Percentiles rank a stretch among this genome's conserved stretches.
These are phyloP conservation scores for Euphydryas editha DNA, from an alignment of 2,888 invertebrate species.

Conservation along the genomic window DNA sequence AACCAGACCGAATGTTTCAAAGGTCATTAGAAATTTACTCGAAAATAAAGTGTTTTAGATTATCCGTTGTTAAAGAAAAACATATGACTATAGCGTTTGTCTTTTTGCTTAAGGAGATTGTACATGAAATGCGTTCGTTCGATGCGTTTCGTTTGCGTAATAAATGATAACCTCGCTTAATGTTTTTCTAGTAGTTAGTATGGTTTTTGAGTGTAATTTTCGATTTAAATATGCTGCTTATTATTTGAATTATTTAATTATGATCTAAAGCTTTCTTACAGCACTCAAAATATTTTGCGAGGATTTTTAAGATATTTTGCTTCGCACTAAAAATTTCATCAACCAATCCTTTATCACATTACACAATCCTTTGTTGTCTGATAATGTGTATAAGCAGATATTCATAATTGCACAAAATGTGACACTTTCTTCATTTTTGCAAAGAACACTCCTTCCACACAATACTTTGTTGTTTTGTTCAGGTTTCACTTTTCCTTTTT, in stretches of 20 bases:
- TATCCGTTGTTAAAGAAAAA: slow-evolving; percentile 40
- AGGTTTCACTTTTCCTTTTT: slow-evolving; percentile 7
- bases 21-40: slow-evolving; percentile 7
- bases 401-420: slow-evolving; percentile 21
- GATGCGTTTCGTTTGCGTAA: slow-evolving; percentile 63
- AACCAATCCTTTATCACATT: slow-evolving; percentile 11
- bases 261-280: slow-evolving; percentile 62
- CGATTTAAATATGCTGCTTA: slow-evolving; percentile 73
- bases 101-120: slow-evolving; percentile 64
- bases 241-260: slow-evolving; percentile 60
- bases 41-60: neutral
- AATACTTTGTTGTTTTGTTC: slow-evolving; percentile 7
- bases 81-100: slow-evolving; percentile 54
- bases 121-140: slow-evolving; percentile 63
- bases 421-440: slow-evolving; percentile 8
- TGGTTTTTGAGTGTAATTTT: slow-evolving; percentile 77
- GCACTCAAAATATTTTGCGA: slow-evolving; percentile 40
- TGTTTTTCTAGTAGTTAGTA: slow-evolving; percentile 76
- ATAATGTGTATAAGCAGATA: slow-evolving; percentile 1
- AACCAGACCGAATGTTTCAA: slow-evolving; percentile 10
- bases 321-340: slow-evolving; percentile 35
- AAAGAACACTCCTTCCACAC: slow-evolving; percentile 5
- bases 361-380: slow-evolving; percentile 6
- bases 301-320: slow-evolving; percentile 40
- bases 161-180: slow-evolving; percentile 73